These are phyloP conservation scores for Lomographa bimaculata DNA, from an alignment of 2,888 invertebrate genomes.

Conservation along the genomic window DNA sequence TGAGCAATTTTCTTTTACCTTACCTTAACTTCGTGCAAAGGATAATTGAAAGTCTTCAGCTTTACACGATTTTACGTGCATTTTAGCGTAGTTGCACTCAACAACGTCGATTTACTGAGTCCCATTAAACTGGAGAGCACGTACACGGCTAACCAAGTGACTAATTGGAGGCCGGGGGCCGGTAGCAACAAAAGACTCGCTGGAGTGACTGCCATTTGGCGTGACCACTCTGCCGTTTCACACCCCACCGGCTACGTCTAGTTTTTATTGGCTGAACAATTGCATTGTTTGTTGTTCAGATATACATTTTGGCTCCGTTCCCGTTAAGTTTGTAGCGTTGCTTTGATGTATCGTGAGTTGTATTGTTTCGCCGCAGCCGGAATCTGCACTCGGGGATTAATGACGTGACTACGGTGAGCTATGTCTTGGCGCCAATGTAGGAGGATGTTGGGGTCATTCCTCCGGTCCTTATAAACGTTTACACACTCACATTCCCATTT, in stretches of 20 bases:
- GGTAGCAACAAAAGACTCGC: slow-evolving; percentile 42
- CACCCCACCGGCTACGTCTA: slow-evolving; percentile 3
- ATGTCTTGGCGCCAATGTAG: not conserved
- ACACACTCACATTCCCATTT: no score
- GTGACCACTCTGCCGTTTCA: slow-evolving; percentile 13
- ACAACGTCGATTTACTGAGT: slow-evolving; percentile 16
- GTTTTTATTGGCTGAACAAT: slow-evolving; percentile 26
- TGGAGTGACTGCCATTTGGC: slow-evolving; percentile 24
- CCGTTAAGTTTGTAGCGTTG: slow-evolving; percentile 32
- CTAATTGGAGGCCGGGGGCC: slow-evolving; percentile 51
- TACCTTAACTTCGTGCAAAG: no score
- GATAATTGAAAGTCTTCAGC: slow-evolving; percentile 1
- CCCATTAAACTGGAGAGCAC: slow-evolving; percentile 32
- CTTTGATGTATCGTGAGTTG: slow-evolving; percentile 25
- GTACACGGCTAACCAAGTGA: slow-evolving; percentile 48
- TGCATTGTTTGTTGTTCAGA: slow-evolving; percentile 28
- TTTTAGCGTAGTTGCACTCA: slow-evolving; percentile 6
- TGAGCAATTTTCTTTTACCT: no score
- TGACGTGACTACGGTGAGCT: slow-evolving; percentile 15
- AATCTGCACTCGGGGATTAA: slow-evolving; percentile 28
- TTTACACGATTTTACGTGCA: slow-evolving; percentile 2
- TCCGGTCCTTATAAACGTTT: no score
- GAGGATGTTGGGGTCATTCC: slow-evolving; percentile 1
- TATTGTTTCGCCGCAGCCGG: slow-evolving; percentile 27
- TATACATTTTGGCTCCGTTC: slow-evolving; percentile 36